phyloP scores from a whole-genome alignment of 2,888 invertebrate species.

The Muscina levida region DNA sequence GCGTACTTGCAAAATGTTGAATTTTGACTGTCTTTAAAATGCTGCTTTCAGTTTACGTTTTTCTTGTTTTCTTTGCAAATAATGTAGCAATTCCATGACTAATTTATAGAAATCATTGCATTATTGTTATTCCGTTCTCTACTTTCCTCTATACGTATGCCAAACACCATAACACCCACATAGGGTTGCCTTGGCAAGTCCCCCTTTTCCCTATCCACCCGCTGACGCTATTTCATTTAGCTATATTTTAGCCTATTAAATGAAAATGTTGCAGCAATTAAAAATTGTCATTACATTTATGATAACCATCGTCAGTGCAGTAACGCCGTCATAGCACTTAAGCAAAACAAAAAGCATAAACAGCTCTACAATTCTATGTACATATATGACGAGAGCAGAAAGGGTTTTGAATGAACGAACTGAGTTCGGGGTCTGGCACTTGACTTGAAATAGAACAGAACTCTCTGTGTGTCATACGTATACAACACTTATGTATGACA shows the following conservation, averaged over 20 bases:
- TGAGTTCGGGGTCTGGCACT: background rate
- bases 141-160: too few relatives aligned
- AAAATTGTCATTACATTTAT: conserved; percentile 51
- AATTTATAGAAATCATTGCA: too few relatives aligned
- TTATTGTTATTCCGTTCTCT: too few relatives aligned
- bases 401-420: background rate
- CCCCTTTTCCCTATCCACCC: too few relatives aligned
- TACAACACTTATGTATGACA: background rate
- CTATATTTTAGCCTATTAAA: conserved; percentile 39
- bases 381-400: background rate
- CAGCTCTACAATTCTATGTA: background rate
- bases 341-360: background rate
- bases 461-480: background rate
- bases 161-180: too few relatives aligned
- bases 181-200: too few relatives aligned
- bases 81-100: too few relatives aligned
- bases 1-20: too few relatives aligned
- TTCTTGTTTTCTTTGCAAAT: too few relatives aligned
- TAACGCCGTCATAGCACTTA: background rate
- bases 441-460: conserved; percentile 22
- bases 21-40: too few relatives aligned
- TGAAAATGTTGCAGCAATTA: conserved; percentile 46
- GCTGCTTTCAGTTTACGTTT: too few relatives aligned
- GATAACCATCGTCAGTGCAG: conserved; percentile 4
- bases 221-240: too few relatives aligned